phyloP scores from a whole-genome alignment of 2,888 invertebrate genomes.

The Drosophila austrosaltans region DNA sequence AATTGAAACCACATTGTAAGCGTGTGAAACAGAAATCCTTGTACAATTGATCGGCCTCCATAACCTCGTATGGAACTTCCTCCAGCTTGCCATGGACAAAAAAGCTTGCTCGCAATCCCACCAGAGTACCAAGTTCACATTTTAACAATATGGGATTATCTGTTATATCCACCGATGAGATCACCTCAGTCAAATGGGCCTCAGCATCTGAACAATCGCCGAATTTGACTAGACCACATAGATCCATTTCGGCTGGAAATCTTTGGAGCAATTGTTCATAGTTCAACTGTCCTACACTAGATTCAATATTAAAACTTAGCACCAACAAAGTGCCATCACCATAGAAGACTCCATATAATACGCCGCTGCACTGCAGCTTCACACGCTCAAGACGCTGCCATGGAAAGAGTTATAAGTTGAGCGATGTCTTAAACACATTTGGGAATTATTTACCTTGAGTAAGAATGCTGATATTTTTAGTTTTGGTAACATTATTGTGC shows the following conservation, averaged over 20 bases:
- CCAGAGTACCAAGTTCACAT: constrained; percentile 85
- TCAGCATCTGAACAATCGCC: constrained; percentile 86
- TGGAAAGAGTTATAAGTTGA: constrained; percentile 22
- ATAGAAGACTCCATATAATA: constrained; percentile 90
- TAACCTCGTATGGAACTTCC: constrained; percentile 86
- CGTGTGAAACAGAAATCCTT: constrained; percentile 89
- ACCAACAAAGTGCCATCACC: constrained; percentile 89
- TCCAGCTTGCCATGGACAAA: constrained; percentile 89
- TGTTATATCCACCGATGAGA: constrained; percentile 90
- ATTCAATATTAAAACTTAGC: constrained; percentile 88
- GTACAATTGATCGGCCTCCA: constrained; percentile 87
- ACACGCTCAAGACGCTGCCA: constrained; percentile 87
- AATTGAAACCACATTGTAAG: constrained; percentile 87
- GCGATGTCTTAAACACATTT: not conserved
- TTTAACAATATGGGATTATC: constrained; percentile 90
- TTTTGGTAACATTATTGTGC: constrained; percentile 87
- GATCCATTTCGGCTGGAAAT: constrained; percentile 90
- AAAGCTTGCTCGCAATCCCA: constrained; percentile 87
- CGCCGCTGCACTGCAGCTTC: constrained; percentile 87
- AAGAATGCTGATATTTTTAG: constrained; percentile 89
- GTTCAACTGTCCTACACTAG: constrained; percentile 84
- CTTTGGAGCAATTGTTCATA: constrained; percentile 85
- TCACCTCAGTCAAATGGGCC: constrained; percentile 86
- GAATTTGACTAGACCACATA: constrained; percentile 90
- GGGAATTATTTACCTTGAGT: constrained; percentile 86